Base-by-base conservation (phyloP, 2,113 vertebrate species). In the Seriola dumerili region DNA sequence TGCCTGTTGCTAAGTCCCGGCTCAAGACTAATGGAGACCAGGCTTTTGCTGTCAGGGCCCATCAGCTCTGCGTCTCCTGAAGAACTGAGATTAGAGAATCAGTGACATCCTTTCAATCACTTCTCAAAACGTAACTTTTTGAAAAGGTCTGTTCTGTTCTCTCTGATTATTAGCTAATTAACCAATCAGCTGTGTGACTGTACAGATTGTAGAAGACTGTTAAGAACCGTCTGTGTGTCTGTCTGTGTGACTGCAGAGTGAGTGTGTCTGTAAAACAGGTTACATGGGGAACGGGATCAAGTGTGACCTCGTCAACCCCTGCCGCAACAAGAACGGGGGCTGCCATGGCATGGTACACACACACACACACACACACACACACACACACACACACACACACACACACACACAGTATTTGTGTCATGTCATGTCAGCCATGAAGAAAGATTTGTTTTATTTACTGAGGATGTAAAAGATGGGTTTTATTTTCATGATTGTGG, bases 191-290 rank as follows among this genome's bases (percentile, higher is more conserved):
- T 62, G 12, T 3, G 58, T 62, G 69, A 44, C 25, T 64, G 68
- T 54, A 32, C 14, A 42, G 40, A 17, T 21, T 32, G n/a, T 25
- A 16, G 11, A 57, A 23, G 25, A 34, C 7, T 19, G 29, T 52
- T 16, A 7, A 67, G 8, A 17, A 6, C 17, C 64, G 63, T 61
- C 8, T 75, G 16, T 72, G 3, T 61, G 7, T 84, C 4, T 76
- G 46, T 77, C 4, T 65, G 21, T 81, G 7, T 77, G 59, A 72
- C 61, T 72, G 63, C 81, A 99, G 98, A 98, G 96, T 81, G 93
- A 95, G 19, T 99, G 98, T 85, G 89, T 93, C 1, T 99, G 98
- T 90, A 97, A 96, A 92, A 93, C 83, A 70, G 97, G 97, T 29
- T 99, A 95, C 76, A 96, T 95, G 42, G 98, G 98, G 0, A 91